Conservation (phyloP, 2,888 invertebrate species). For the Cheilosia grossa region DNA sequence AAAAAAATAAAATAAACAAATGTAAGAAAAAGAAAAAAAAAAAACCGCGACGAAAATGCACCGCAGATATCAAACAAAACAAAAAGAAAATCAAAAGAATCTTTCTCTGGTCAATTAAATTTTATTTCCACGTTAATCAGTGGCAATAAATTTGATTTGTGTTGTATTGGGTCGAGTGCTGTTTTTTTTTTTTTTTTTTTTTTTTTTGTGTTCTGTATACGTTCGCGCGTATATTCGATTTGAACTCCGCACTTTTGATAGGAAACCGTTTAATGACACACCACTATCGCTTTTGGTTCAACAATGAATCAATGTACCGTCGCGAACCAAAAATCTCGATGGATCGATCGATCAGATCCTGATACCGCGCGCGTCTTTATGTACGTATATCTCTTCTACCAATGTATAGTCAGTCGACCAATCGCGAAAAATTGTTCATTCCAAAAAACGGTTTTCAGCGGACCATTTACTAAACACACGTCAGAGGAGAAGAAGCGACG, state of each 20-base stretch:
- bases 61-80: slow-evolving; percentile 34
- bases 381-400: slow-evolving; percentile 8
- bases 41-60: slow-evolving; percentile 23
- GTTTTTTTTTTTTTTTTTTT: slow-evolving; percentile 17
- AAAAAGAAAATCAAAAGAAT: slow-evolving; percentile 29
- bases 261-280: slow-evolving; percentile 70
- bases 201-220: slow-evolving; percentile 17
- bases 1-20: slow-evolving; percentile 25
- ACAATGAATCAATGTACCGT: slow-evolving; percentile 59
- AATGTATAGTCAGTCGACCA: slow-evolving; percentile 24
- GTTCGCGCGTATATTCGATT: slow-evolving; percentile 52
- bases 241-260: slow-evolving; percentile 69
- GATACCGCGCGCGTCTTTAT: slow-evolving; percentile 41
- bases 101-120: slow-evolving; percentile 56
- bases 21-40: slow-evolving; percentile 7
- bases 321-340: slow-evolving; percentile 49
- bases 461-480: slow-evolving; percentile 42
- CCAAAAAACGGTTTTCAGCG: slow-evolving; percentile 61
- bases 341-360: slow-evolving; percentile 59
- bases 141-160: slow-evolving; percentile 47
- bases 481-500: slow-evolving; percentile 17
- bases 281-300: slow-evolving; percentile 66
- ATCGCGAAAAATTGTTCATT: slow-evolving; percentile 48
- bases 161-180: background rate
- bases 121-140: slow-evolving; percentile 68